A percentile compares a stretch with the other conserved stretches of the same genome.
phyloP scores from a whole-genome alignment of 2,113 vertebrate genomes.

The Crotalus helleri region DNA sequence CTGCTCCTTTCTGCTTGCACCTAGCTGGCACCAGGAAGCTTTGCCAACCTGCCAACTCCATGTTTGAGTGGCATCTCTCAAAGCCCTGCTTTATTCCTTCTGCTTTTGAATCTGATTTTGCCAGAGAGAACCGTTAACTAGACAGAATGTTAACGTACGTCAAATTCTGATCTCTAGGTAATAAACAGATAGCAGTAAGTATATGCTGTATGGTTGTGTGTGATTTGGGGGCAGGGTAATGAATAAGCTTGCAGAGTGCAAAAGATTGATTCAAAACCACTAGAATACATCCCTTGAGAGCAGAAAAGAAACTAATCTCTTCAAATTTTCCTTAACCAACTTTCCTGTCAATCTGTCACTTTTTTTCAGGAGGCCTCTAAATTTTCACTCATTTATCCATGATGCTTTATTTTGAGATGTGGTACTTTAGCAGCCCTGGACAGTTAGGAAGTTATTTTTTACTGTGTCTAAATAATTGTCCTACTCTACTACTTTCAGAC shows the following conservation, averaged over 20 bases:
- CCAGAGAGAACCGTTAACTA: fast-evolving
- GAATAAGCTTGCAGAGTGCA: not conserved
- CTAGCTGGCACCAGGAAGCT: not conserved
- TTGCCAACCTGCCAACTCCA: not conserved
- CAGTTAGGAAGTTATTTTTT: not conserved
- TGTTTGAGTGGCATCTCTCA: not conserved
- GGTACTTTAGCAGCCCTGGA: not conserved
- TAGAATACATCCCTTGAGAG: not conserved
- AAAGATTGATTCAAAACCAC: not conserved
- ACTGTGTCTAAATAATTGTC: not conserved
- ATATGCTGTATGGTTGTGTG: not conserved
- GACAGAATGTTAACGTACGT: not conserved
- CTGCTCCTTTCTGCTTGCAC: not conserved
- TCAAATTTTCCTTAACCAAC: not conserved
- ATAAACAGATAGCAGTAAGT: not conserved
- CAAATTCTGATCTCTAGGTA: not conserved
- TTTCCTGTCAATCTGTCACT: not conserved
- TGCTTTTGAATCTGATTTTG: not conserved
- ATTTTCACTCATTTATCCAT: not conserved
- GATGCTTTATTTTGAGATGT: not conserved
- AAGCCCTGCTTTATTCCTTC: not conserved
- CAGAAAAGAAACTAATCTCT: not conserved
- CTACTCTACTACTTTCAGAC: not conserved
- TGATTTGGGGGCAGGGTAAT: not conserved
- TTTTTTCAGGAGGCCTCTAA: not conserved